A percentile compares a stretch with the other conserved stretches of the same genome.
Evolutionary conservation across 2,888 invertebrate species (phyloP).

Genomic region (Dicyrtoma fusca): DNA sequence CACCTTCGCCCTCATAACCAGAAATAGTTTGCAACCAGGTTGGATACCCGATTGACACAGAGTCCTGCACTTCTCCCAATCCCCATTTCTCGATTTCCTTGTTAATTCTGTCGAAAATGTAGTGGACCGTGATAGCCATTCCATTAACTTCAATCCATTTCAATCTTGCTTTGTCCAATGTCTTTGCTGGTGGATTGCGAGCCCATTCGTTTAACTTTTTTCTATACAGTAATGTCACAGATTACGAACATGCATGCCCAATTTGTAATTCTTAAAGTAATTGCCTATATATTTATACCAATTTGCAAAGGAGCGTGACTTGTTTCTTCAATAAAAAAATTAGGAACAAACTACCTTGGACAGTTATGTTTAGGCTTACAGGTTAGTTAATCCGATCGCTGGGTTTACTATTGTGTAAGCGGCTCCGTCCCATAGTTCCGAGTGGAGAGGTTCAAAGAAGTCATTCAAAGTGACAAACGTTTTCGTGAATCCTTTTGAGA

Average conservation of each 20-base stretch:
- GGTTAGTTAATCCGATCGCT: slow-evolving; percentile 33
- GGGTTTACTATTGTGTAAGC: slow-evolving; percentile 38
- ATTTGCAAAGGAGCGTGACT: too few species aligned
- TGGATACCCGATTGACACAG: slow-evolving; percentile 26
- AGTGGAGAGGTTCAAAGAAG: slow-evolving; percentile 32
- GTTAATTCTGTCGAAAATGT: slow-evolving; percentile 36
- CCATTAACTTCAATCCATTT: slow-evolving; percentile 42
- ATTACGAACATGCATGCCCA: too few species aligned
- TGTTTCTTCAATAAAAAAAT: too few species aligned
- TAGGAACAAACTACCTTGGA: too few species aligned
- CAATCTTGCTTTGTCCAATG: slow-evolving; percentile 25
- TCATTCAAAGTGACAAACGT: not conserved
- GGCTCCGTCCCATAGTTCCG: slow-evolving; percentile 22
- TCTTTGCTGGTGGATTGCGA: not conserved
- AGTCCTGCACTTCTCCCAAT: slow-evolving; percentile 21
- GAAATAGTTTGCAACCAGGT: slow-evolving; percentile 18
- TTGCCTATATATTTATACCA: too few species aligned
- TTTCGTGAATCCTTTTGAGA: slow-evolving; percentile 19
- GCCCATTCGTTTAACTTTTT: slow-evolving; percentile 30
- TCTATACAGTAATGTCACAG: not conserved
- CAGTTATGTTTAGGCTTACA: slow-evolving; percentile 15
- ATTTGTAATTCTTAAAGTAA: not conserved
- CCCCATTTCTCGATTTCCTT: slow-evolving; percentile 29
- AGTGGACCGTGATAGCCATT: slow-evolving; percentile 34
- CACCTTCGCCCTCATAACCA: slow-evolving; percentile 24